Evolutionary conservation across 1,140 invertebrate species (phyloP), one percentile per base, ranked within the genome.

Genomic region (Ctenoplectra terminalis): DNA sequence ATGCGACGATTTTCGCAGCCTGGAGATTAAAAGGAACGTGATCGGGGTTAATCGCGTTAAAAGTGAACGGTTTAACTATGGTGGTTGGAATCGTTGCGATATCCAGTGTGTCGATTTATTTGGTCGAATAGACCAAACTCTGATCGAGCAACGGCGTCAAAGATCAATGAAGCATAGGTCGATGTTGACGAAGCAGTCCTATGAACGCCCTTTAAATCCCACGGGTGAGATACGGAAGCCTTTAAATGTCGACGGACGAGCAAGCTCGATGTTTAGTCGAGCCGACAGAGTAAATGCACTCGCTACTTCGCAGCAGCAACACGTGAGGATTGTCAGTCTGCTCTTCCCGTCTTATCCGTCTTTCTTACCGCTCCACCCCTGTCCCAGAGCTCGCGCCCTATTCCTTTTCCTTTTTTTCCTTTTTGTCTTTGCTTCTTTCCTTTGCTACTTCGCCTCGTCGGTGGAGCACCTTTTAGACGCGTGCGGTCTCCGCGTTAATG

Each of bases 401-500:
- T n/a, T n/a, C n/a, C 31, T 43, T 40, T 73, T 5, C 37, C 23
- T n/a, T 5, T 23, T 9, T n/a, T 48, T 34, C 48, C 34, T 40
- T 50, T 26, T 58, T 48, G 6, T 48, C 31, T 63, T 7, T 40
- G 64, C 31, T 37, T 26, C 54, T 60, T 61, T 20, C 43, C 5
- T 34, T 0, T n/a, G n/a, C 50, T 48, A 26, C 26, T 29, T 60
- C 54, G 40, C 23, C 20, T 31, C 4, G 48, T 31, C 23, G n/a
- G 61, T 72, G 20, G 34, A 81, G 75, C 80, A 77, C 69, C 67
- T 79, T 77, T 77, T 26, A 87, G 79, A 87, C 63, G 56, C 60
- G 66, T 26, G 87, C 77, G 60, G 46, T 63, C 61, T 34, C 76
- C 54, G 58, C 79, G 83, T 88, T 88, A 88, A 88, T 88, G 84